Percentiles rank a stretch among this genome's conserved stretches.
phyloP scores from a whole-genome alignment of 2,797 vertebrate species.

The Gouania willdenowi region DNA sequence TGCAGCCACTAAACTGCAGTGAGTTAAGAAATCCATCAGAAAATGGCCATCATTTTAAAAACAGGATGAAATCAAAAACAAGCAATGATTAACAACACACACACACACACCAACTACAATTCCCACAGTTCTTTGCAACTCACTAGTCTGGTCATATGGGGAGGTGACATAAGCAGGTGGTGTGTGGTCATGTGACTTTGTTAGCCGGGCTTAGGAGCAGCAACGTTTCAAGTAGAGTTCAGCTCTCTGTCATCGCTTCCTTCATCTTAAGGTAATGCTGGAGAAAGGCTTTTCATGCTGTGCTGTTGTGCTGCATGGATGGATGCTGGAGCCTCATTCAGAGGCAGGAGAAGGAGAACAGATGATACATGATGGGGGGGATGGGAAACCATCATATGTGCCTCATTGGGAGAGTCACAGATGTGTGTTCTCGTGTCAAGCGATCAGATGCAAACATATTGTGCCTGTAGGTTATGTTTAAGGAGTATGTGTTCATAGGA shows the following conservation, averaged over 20 bases:
- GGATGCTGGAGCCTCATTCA: conserved; percentile 17
- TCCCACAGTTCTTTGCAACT: conserved; percentile 58
- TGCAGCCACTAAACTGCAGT: too few species aligned
- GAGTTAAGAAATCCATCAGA: too few species aligned
- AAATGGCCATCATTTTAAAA: too few species aligned
- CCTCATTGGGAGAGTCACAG: conserved; percentile 40
- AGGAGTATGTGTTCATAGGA: conserved; percentile 4
- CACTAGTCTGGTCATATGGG: conserved; percentile 65
- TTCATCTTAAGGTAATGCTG: conserved; percentile 67
- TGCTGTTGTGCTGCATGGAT: conserved; percentile 21
- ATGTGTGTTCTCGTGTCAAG: conserved; percentile 24
- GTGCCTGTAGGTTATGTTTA: conserved; percentile 7
- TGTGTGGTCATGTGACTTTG: conserved; percentile 71
- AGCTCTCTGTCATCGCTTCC: conserved; percentile 52
- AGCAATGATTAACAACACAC: too few species aligned
- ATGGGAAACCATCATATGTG: conserved; percentile 52
- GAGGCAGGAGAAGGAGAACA: conserved; percentile 5
- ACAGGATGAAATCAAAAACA: too few species aligned
- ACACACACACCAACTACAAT: conserved; percentile 71
- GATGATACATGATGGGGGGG: conserved; percentile 38
- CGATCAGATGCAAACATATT: conserved; percentile 10
- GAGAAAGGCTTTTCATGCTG: conserved; percentile 41
- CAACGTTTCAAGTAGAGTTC: conserved; percentile 62
- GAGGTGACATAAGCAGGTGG: conserved; percentile 59
- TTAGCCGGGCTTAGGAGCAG: conserved; percentile 63